Conservation (phyloP, 2,797 vertebrate species). For the Chelon auratus region DNA sequence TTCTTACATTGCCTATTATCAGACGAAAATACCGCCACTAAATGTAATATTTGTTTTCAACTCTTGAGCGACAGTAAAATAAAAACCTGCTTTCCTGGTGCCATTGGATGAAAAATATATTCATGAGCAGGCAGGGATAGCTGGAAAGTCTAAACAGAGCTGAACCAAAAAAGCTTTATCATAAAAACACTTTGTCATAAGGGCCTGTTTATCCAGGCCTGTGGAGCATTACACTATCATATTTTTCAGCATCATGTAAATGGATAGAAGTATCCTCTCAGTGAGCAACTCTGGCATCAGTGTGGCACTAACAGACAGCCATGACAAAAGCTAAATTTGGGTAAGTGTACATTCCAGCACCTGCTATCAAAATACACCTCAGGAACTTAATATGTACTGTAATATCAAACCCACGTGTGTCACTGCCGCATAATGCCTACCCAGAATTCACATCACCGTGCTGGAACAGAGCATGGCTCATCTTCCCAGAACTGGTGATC, state of each 20-base stretch:
- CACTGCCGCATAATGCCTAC: conserved; percentile 29
- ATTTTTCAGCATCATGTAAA: conserved; percentile 30
- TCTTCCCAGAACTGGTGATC: conserved; percentile 69
- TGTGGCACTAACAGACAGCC: conserved; percentile 11
- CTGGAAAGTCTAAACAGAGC: conserved; percentile 17
- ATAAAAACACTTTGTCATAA: conserved; percentile 19
- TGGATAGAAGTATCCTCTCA: conserved; percentile 22
- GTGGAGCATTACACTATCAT: conserved; percentile 8
- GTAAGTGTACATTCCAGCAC: conserved; percentile 13
- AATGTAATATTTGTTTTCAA: conserved; percentile 24
- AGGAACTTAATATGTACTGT: conserved; percentile 51
- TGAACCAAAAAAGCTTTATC: conserved; percentile 6
- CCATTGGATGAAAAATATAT: conserved; percentile 24
- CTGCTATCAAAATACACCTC: conserved; percentile 32
- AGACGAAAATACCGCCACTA: conserved; percentile 22
- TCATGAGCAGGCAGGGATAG: conserved; percentile 13
- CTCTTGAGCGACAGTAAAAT: conserved; percentile 25
- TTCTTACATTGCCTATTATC: conserved; percentile 9
- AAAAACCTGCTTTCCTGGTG: conserved; percentile 11
- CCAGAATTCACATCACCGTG: conserved; percentile 54
- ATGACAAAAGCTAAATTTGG: conserved; percentile 30
- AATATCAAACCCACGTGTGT: conserved; percentile 47
- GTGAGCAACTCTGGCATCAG: conserved; percentile 14
- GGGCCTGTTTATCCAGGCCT: conserved; percentile 29
- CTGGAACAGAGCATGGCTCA: conserved; percentile 56